A percentile compares a stretch with the other conserved stretches of the same genome.
Evolutionary conservation across 2,113 vertebrate genomes (phyloP).

Genomic region (Albula glossodonta): DNA sequence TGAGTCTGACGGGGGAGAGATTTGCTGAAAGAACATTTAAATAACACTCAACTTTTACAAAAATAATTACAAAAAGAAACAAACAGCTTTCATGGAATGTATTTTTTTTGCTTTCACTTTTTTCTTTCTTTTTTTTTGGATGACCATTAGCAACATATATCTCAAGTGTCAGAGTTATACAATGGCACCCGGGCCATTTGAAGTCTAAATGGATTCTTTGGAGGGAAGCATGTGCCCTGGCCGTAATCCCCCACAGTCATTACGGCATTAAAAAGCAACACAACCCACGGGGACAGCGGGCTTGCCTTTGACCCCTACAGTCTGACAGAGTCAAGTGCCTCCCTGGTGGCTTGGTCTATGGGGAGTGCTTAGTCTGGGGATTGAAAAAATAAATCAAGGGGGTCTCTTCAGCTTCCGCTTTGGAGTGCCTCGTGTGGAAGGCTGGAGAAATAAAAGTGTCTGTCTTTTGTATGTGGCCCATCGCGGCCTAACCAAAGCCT

Average conservation of each 20-base stretch:
- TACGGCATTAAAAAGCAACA: conserved; percentile 24
- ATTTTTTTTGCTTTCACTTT: no score
- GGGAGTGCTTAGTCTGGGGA: not conserved
- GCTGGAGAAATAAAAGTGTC: not conserved
- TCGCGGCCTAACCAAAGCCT: no score
- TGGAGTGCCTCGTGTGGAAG: not conserved
- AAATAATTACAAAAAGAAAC: not conserved
- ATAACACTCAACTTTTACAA: not conserved
- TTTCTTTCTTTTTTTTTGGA: not conserved
- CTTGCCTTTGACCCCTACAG: conserved; percentile 23
- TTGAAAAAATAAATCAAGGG: conserved; percentile 29
- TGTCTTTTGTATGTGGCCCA: not conserved
- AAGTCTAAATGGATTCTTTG: conserved; percentile 8
- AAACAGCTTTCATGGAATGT: not conserved
- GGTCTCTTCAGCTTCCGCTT: conserved; percentile 10
- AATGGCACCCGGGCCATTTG: not conserved
- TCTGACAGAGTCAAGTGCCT: conserved; percentile 27
- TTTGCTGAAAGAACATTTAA: not conserved
- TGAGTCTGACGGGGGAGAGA: not conserved
- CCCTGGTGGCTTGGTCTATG: conserved; percentile 20
- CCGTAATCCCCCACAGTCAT: conserved; percentile 30
- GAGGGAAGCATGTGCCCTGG: conserved; percentile 16
- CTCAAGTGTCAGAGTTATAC: not conserved
- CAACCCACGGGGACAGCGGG: conserved; percentile 1
- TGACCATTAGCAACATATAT: not conserved